Evolutionary conservation across 2,797 vertebrate species (phyloP).

Genomic region (Odontamblyopus rebecca): DNA sequence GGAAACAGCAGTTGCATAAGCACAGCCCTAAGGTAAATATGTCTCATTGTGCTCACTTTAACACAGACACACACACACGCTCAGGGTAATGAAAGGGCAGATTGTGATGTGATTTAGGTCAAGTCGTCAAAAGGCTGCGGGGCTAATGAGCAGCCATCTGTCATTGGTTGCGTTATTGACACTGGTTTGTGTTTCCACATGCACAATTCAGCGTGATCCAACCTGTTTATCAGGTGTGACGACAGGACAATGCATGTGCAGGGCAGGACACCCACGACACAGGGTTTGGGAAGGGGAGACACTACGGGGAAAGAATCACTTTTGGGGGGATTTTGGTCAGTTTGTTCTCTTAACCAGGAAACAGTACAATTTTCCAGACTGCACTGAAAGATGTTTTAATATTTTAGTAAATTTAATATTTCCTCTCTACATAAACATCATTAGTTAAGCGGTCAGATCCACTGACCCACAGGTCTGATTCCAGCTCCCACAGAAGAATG

Average conservation of each 20-base stretch:
- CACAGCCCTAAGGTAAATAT: slow-evolving; percentile 38
- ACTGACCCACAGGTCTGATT: too few relatives aligned
- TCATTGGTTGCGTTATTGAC: slow-evolving; percentile 30
- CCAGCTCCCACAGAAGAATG: too few relatives aligned
- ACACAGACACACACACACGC: slow-evolving; percentile 17
- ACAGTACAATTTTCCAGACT: too few relatives aligned
- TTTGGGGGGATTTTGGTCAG: too few relatives aligned
- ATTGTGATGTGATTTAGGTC: slow-evolving; percentile 51
- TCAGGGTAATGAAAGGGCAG: slow-evolving; percentile 17
- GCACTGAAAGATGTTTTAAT: too few relatives aligned
- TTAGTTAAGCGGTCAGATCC: too few relatives aligned
- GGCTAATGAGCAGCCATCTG: slow-evolving; percentile 45
- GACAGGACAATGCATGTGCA: slow-evolving; percentile 1
- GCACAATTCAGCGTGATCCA: slow-evolving; percentile 7
- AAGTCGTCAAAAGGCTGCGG: slow-evolving; percentile 27
- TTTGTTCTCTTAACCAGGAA: too few relatives aligned
- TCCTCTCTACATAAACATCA: too few relatives aligned
- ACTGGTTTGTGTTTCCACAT: slow-evolving; percentile 12
- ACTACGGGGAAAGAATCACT: too few relatives aligned
- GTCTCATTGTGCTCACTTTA: slow-evolving; percentile 34
- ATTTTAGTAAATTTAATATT: too few relatives aligned
- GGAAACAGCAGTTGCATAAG: slow-evolving; percentile 46
- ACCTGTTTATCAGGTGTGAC: slow-evolving; percentile 26
- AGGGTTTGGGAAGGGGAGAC: too few relatives aligned
- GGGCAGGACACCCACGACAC: background rate